Percentiles rank a stretch among this genome's conserved stretches.
phyloP scores from a whole-genome alignment of 2,888 invertebrate genomes.

The Ophion ellenae region DNA sequence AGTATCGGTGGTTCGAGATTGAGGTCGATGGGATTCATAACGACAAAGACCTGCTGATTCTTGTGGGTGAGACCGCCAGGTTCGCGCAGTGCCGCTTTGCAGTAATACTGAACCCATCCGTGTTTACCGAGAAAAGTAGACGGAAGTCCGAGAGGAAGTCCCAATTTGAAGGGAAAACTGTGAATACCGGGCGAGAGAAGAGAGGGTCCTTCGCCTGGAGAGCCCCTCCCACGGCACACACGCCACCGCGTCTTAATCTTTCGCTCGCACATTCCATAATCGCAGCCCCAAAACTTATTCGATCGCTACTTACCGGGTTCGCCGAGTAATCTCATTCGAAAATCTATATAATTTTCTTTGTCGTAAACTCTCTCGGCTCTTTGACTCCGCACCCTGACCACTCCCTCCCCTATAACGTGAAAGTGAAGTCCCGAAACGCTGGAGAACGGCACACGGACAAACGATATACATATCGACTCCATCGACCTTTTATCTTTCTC shows the following conservation, averaged over 20 bases:
- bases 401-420: conserved; percentile 97
- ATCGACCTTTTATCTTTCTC: neutral
- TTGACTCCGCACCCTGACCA: conserved; percentile 93
- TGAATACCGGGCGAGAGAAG: conserved; percentile 96
- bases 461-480: neutral
- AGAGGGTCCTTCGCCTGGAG: conserved; percentile 91
- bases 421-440: conserved; percentile 92
- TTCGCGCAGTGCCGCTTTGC: conserved; percentile 94
- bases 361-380: conserved; percentile 94
- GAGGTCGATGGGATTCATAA: conserved; percentile 97
- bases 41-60: conserved; percentile 98
- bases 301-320: conserved; percentile 88
- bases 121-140: conserved; percentile 97
- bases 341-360: conserved; percentile 97
- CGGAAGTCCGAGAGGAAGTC: conserved; percentile 94
- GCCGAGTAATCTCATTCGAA: conserved; percentile 95
- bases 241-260: neutral
- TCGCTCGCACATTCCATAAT: neutral
- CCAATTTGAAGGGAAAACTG: conserved; percentile 97
- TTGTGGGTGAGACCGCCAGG: conserved; percentile 96
- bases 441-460: conserved; percentile 25
- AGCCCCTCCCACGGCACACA: neutral
- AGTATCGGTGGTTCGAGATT: conserved; percentile 95
- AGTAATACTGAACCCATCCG: conserved; percentile 98
- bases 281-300: neutral